Evolutionary conservation across 2,113 vertebrate genomes (phyloP).

Genomic region (Orycteropus afer): DNA sequence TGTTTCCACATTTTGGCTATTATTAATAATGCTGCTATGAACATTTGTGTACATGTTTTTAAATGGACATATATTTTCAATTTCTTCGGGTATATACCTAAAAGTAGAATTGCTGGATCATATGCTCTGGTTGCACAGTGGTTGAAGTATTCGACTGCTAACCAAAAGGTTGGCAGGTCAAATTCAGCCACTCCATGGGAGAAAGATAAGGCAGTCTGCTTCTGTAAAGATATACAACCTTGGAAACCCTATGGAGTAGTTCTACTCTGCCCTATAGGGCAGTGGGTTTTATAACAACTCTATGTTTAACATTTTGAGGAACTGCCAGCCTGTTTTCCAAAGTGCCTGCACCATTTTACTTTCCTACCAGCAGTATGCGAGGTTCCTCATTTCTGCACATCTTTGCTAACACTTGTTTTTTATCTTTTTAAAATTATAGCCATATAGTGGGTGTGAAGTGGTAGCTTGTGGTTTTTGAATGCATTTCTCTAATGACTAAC

Average conservation of each 20-base stretch:
- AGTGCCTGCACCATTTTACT: background rate
- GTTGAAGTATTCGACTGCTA: too few relatives aligned
- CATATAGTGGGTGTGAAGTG: background rate
- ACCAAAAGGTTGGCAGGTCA: too few relatives aligned
- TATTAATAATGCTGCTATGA: background rate
- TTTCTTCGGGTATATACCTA: too few relatives aligned
- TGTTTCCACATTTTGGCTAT: background rate
- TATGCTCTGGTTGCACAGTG: too few relatives aligned
- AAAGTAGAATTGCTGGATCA: background rate
- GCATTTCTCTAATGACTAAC: background rate
- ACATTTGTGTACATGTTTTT: background rate
- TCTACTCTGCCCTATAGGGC: too few relatives aligned
- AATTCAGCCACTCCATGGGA: too few relatives aligned
- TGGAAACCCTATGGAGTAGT: too few relatives aligned
- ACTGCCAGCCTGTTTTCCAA: background rate
- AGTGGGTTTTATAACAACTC: too few relatives aligned
- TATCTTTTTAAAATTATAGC: background rate
- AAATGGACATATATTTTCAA: background rate
- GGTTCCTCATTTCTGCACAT: background rate
- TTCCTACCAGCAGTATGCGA: background rate
- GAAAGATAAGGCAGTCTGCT: too few relatives aligned
- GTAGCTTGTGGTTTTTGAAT: background rate
- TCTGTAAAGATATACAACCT: too few relatives aligned
- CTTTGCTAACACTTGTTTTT: background rate
- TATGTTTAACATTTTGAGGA: conserved; percentile 9